phyloP scores from a whole-genome alignment of 2,113 vertebrate species.

The Etia nguti region DNA sequence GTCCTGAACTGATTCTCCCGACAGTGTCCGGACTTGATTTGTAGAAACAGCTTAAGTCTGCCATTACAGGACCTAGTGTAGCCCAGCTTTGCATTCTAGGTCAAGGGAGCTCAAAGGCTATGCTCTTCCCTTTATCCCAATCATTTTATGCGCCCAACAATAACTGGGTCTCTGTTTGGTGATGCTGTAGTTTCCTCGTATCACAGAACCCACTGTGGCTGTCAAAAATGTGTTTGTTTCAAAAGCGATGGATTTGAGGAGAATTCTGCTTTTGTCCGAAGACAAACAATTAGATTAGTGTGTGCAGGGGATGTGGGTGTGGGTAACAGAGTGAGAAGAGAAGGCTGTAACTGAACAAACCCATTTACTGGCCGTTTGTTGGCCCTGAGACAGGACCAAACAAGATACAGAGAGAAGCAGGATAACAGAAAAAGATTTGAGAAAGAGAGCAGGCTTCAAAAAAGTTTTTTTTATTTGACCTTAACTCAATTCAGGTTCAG shows the following conservation, averaged over 20 bases:
- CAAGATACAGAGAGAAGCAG: not conserved
- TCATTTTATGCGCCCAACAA: constrained; percentile 2
- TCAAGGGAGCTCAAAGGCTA: constrained; percentile 24
- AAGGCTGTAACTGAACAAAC: constrained; percentile 52
- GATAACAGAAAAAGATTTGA: not conserved
- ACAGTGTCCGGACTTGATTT: not conserved
- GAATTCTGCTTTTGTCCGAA: constrained; percentile 50
- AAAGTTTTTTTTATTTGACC: not conserved
- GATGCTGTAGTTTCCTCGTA: not conserved
- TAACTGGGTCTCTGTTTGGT: constrained; percentile 24
- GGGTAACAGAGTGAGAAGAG: constrained; percentile 25
- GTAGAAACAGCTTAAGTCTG: not conserved
- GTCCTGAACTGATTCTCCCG: not conserved
- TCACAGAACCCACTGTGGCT: constrained; percentile 26
- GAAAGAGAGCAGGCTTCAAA: not conserved
- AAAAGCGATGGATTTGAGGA: constrained; percentile 32
- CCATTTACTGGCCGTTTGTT: constrained; percentile 46
- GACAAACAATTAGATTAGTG: constrained; percentile 59
- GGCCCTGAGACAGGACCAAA: constrained; percentile 9
- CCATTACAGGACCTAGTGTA: not conserved
- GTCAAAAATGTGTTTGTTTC: constrained; percentile 39
- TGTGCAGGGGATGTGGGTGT: constrained; percentile 11
- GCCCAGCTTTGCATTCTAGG: not conserved
- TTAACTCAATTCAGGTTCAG: not conserved
- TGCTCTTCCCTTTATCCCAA: not conserved